A percentile compares a stretch with the other conserved stretches of the same genome.
Conservation (phyloP, 2,113 vertebrate species). For the Echinops telfairi region DNA sequence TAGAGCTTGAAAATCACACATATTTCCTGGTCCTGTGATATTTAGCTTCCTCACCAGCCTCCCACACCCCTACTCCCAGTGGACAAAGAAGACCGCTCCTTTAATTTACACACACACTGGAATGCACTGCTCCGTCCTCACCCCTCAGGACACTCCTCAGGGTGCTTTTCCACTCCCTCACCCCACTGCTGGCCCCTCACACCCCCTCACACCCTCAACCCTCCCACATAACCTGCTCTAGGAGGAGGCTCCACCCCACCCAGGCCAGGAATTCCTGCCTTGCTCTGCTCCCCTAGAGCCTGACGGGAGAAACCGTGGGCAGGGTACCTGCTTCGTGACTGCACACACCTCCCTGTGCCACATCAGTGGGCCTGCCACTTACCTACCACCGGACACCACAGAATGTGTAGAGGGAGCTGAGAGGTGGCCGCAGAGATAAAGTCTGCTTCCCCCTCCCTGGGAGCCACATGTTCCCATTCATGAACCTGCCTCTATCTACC, state of each 20-base stretch:
- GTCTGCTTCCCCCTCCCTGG: not conserved
- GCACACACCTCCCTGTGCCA: not conserved
- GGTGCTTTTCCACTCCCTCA: not conserved
- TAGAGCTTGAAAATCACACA: not conserved
- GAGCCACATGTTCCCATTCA: slow-evolving; percentile 58
- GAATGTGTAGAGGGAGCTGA: not conserved
- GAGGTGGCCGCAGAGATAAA: not conserved
- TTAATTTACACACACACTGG: not conserved
- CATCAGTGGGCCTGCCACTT: not conserved
- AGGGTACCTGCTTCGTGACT: not conserved
- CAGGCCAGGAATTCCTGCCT: not conserved
- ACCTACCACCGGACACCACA: not conserved
- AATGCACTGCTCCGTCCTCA: not conserved
- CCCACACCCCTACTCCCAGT: not conserved
- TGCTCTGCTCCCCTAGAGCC: not conserved
- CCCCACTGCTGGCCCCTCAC: not conserved
- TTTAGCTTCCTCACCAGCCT: not conserved
- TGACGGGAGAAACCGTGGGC: not conserved
- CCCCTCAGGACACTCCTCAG: not conserved
- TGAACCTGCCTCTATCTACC: not conserved
- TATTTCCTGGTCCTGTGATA: not conserved
- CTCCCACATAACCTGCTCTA: not conserved
- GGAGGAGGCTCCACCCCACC: not conserved
- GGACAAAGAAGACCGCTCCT: not conserved
- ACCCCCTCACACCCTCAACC: too few species aligned